Conservation (phyloP, 2,888 invertebrate genomes). For the Balanococcus diminutus region DNA sequence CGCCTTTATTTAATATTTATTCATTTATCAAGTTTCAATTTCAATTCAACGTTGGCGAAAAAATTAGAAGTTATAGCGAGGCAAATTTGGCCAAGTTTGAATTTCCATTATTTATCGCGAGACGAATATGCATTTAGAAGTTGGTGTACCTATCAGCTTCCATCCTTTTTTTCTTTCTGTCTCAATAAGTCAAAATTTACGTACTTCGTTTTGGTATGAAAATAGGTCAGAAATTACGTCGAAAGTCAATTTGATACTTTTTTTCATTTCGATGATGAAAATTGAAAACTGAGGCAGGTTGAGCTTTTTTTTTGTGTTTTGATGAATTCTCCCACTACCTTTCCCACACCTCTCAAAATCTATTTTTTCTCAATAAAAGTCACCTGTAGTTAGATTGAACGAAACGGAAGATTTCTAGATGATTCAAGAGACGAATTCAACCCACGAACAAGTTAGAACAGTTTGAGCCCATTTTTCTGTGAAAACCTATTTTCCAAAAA, state of each 20-base stretch:
- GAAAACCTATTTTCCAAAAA: too few relatives aligned
- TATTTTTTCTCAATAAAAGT: too few relatives aligned
- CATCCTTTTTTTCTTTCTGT: too few relatives aligned
- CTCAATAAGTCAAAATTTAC: background rate
- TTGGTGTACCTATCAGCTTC: background rate
- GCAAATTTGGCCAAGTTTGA: background rate
- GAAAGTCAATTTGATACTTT: background rate
- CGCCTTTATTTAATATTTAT: background rate
- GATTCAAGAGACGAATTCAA: too few relatives aligned
- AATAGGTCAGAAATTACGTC: background rate
- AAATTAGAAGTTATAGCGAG: background rate
- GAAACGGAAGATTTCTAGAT: too few relatives aligned
- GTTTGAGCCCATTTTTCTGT: too few relatives aligned
- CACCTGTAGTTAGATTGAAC: too few relatives aligned
- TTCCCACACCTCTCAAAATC: too few relatives aligned
- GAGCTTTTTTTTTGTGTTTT: too few relatives aligned
- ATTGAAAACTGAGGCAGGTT: background rate
- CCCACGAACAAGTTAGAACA: too few relatives aligned
- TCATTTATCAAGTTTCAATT: constrained; percentile 13
- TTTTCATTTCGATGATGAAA: background rate
- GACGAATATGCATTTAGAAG: background rate
- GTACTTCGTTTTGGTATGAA: background rate
- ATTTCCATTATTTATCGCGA: background rate
- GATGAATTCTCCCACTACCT: too few relatives aligned
- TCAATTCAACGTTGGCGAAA: background rate